Percentiles rank a stretch among this genome's conserved stretches.
These are phyloP conservation scores for Drosophila mettleri DNA, from an alignment of 2,888 invertebrate species.

Conservation along the genomic window DNA sequence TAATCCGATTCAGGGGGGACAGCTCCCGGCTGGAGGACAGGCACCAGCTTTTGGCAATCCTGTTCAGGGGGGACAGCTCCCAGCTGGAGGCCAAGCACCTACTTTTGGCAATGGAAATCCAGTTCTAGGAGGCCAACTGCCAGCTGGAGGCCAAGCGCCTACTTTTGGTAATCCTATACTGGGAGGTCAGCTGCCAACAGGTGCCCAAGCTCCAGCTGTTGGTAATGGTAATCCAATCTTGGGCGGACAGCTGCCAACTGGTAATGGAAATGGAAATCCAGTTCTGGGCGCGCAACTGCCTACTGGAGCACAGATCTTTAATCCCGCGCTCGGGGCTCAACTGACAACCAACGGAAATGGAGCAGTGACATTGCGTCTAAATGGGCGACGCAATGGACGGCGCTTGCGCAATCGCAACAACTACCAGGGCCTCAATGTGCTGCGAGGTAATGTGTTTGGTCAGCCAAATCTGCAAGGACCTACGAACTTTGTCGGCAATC, in stretches of 20 bases:
- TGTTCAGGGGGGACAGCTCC: slow-evolving; percentile 8
- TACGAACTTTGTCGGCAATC: slow-evolving; percentile 51
- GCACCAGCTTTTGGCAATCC: neutral
- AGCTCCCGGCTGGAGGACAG: slow-evolving; percentile 26
- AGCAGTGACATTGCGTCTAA: slow-evolving; percentile 2
- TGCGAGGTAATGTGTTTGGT: slow-evolving; percentile 65
- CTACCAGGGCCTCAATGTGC: slow-evolving; percentile 69
- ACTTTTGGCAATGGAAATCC: neutral
- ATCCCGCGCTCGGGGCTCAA: slow-evolving; percentile 34
- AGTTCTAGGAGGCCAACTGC: neutral
- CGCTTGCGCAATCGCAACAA: slow-evolving; percentile 58
- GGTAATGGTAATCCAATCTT: neutral
- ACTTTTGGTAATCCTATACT: neutral
- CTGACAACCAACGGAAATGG: slow-evolving; percentile 6
- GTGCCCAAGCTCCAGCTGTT: neutral
- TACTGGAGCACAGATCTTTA: neutral
- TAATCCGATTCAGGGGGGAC: slow-evolving; percentile 17
- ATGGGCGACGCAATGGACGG: slow-evolving; percentile 11
- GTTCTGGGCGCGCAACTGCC: slow-evolving; percentile 16
- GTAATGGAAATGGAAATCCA: slow-evolving; percentile 11
- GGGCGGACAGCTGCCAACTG: slow-evolving; percentile 32
- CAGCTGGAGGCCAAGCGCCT: neutral
- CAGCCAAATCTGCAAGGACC: slow-evolving; percentile 61
- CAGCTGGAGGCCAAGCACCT: neutral
- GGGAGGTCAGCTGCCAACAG: neutral